Evolutionary conservation across 92 coral and sea anemone species (phyloP).

Genomic region (Micromussa lordhowensis): DNA sequence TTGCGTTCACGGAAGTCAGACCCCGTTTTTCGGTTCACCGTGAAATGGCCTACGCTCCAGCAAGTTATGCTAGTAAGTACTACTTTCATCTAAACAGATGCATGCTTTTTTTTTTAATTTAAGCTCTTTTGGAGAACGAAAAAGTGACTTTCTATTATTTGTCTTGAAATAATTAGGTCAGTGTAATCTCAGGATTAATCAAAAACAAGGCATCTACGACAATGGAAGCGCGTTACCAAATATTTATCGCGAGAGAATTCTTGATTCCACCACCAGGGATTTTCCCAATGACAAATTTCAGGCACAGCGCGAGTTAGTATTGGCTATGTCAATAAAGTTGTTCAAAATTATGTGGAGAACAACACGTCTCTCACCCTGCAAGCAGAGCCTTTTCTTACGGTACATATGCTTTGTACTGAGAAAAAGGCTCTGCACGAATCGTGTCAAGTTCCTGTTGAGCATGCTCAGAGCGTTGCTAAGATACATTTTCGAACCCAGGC

Average conservation of each 20-base stretch:
- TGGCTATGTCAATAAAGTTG: slow-evolving; percentile 57
- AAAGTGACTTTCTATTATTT: not conserved
- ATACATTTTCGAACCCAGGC: too few relatives aligned
- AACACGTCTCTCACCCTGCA: slow-evolving; percentile 47
- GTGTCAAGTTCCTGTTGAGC: too few relatives aligned
- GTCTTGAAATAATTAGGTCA: slow-evolving; percentile 23
- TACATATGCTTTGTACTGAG: too few relatives aligned
- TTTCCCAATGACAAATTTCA: slow-evolving; percentile 51
- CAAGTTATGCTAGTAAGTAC: slow-evolving; percentile 20
- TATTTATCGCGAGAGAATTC: slow-evolving; percentile 56
- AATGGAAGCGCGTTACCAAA: slow-evolving; percentile 43
- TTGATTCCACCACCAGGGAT: slow-evolving; percentile 56
- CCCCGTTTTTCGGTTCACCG: slow-evolving; percentile 30
- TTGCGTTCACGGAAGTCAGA: slow-evolving; percentile 27
- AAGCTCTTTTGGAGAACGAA: slow-evolving; percentile 11
- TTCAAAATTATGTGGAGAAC: slow-evolving; percentile 49
- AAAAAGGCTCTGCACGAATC: too few relatives aligned
- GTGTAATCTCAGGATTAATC: slow-evolving; percentile 44
- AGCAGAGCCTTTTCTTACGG: too few relatives aligned
- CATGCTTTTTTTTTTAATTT: slow-evolving; percentile 34
- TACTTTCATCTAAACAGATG: not conserved
- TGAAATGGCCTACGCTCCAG: slow-evolving; percentile 63
- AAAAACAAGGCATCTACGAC: slow-evolving; percentile 30
- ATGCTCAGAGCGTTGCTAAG: too few relatives aligned
- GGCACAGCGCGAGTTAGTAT: slow-evolving; percentile 33